A percentile compares a stretch with the other conserved stretches of the same genome.
These are phyloP conservation scores for Rhorus exstirpatorius DNA, from an alignment of 2,888 invertebrate species.

Conservation along the genomic window DNA sequence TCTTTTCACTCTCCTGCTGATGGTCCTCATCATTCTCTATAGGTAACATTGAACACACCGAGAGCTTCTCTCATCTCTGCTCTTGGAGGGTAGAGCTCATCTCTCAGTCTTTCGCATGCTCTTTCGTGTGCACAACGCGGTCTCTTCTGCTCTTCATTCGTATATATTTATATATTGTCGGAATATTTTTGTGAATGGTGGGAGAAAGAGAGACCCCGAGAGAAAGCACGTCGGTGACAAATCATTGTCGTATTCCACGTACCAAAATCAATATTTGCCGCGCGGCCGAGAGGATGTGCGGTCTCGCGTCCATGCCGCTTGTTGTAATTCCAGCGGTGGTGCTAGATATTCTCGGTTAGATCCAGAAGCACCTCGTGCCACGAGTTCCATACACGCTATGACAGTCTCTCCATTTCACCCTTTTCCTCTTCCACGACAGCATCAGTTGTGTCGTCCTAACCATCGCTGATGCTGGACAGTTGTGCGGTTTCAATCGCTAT, in stretches of 20 bases:
- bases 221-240: conserved; percentile 79
- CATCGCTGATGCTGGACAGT: conserved; percentile 9
- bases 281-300: conserved; percentile 75
- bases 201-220: conserved; percentile 33
- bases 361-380: conserved; percentile 36
- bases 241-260: conserved; percentile 82
- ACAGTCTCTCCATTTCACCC: not conserved
- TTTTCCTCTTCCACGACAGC: conserved; percentile 5
- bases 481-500: not conserved
- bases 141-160: conserved; percentile 16
- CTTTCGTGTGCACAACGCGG: conserved; percentile 36
- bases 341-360: conserved; percentile 57
- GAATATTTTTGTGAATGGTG: not conserved
- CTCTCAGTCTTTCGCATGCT: conserved; percentile 42
- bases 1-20: conserved; percentile 20
- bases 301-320: conserved; percentile 66
- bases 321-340: conserved; percentile 64
- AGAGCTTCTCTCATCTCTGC: conserved; percentile 11
- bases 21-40: conserved; percentile 32
- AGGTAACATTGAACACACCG: conserved; percentile 28
- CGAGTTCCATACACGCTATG: conserved; percentile 14
- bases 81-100: conserved; percentile 11
- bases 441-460: not conserved
- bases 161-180: conserved; percentile 7
- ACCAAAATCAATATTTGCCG: conserved; percentile 84